Conservation (phyloP, 2,113 vertebrate genomes). For the Hyla sarda region DNA sequence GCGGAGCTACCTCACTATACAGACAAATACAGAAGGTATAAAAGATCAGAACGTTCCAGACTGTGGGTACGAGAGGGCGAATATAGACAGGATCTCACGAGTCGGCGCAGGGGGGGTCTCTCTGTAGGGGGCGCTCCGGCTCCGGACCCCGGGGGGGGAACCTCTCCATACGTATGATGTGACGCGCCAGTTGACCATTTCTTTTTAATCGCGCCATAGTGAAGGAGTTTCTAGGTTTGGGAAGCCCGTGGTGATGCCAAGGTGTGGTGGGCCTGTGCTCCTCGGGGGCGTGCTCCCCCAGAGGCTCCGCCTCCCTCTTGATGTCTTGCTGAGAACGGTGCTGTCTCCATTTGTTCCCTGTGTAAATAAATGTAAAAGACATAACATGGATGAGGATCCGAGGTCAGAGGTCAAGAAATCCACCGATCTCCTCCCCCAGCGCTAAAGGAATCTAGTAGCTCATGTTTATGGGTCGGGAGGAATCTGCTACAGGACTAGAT, state of each 20-base stretch:
- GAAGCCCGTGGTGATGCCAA: not conserved
- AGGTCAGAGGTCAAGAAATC: not conserved
- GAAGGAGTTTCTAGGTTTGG: slow-evolving; percentile 18
- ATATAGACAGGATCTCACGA: too few species aligned
- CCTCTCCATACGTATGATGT: slow-evolving; percentile 8
- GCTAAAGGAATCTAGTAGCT: too few species aligned
- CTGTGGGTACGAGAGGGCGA: too few species aligned
- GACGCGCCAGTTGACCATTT: not conserved
- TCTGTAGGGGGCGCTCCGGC: not conserved
- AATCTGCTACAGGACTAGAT: not conserved
- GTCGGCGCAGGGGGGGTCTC: not conserved
- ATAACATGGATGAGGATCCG: too few species aligned
- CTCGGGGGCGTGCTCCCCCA: not conserved
- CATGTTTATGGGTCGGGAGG: too few species aligned
- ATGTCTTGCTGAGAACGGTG: not conserved
- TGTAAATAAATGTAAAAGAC: too few species aligned
- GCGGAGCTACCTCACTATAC: not conserved
- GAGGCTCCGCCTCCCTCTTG: not conserved
- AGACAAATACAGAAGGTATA: not conserved
- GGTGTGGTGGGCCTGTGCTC: not conserved
- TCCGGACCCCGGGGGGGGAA: not conserved
- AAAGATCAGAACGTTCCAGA: too few species aligned
- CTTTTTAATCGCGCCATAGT: slow-evolving; percentile 8
- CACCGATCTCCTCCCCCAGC: too few species aligned
- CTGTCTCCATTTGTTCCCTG: slow-evolving; percentile 1